Percentiles rank a stretch among this genome's conserved stretches.
These are phyloP conservation scores for Megaceryle maxima DNA, from an alignment of 2,113 vertebrate species.

Conservation along the genomic window DNA sequence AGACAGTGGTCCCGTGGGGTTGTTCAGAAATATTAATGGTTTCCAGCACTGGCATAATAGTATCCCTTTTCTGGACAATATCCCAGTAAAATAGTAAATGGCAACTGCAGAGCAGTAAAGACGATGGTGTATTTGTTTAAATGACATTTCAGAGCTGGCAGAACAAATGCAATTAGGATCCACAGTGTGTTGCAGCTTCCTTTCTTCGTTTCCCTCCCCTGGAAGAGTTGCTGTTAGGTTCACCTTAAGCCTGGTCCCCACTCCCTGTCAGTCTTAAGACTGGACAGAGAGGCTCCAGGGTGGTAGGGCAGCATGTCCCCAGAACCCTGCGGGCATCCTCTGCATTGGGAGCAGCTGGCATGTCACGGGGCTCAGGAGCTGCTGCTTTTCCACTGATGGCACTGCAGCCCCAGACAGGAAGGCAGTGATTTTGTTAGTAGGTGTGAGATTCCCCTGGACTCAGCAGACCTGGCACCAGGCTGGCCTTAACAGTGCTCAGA, in stretches of 20 bases:
- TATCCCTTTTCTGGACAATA: conserved; percentile 46
- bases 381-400: neutral
- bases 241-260: neutral
- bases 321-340: neutral
- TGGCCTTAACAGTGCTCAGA: neutral
- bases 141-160: conserved; percentile 35
- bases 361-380: neutral
- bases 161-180: conserved; percentile 46
- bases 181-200: neutral
- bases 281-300: neutral
- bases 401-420: neutral
- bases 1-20: neutral
- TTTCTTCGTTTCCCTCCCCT: neutral
- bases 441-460: neutral
- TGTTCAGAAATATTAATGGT: conserved; percentile 42
- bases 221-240: neutral
- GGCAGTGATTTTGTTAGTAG: neutral
- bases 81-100: conserved; percentile 66
- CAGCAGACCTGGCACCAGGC: neutral
- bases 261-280: neutral
- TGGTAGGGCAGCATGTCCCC: neutral
- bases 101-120: conserved; percentile 53
- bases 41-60: conserved; percentile 46
- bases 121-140: neutral
- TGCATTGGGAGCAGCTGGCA: neutral